Conservation (phyloP, 2,113 vertebrate species). For the Psephotus haematonotus region DNA sequence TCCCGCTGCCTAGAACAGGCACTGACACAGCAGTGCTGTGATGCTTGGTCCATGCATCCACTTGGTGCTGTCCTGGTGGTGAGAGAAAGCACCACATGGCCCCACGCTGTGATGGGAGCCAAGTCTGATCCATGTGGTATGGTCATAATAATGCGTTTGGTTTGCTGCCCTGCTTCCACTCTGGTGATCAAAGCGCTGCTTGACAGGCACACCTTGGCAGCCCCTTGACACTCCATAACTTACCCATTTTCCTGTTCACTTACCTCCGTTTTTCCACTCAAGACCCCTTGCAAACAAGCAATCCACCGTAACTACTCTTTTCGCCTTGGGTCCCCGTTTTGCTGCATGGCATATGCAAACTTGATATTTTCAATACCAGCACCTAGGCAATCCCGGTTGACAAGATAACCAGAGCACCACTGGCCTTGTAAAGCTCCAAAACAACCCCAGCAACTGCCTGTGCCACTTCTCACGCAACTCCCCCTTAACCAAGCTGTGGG, state of each 20-base stretch:
- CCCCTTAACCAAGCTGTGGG: not conserved
- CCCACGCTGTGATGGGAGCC: not conserved
- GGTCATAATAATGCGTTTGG: not conserved
- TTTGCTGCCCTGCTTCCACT: not conserved
- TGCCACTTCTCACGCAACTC: not conserved
- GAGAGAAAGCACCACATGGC: not conserved
- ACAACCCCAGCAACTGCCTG: not conserved
- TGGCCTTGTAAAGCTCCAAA: not conserved
- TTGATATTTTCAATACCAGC: fast-evolving
- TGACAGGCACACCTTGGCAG: not conserved
- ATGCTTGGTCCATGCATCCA: not conserved
- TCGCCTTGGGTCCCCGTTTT: not conserved
- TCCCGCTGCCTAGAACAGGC: not conserved
- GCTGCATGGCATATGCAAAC: not conserved
- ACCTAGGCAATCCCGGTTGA: not conserved
- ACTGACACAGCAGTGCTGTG: not conserved
- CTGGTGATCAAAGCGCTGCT: not conserved
- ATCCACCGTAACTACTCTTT: not conserved
- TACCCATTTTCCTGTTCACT: not conserved
- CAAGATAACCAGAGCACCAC: not conserved
- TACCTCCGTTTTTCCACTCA: not conserved
- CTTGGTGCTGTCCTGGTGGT: not conserved
- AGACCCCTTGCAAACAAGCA: not conserved
- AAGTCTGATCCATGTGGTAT: not conserved
- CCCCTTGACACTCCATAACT: not conserved